Evolutionary conservation across 1,140 invertebrate species (phyloP).

Genomic region (Halesus radiatus): DNA sequence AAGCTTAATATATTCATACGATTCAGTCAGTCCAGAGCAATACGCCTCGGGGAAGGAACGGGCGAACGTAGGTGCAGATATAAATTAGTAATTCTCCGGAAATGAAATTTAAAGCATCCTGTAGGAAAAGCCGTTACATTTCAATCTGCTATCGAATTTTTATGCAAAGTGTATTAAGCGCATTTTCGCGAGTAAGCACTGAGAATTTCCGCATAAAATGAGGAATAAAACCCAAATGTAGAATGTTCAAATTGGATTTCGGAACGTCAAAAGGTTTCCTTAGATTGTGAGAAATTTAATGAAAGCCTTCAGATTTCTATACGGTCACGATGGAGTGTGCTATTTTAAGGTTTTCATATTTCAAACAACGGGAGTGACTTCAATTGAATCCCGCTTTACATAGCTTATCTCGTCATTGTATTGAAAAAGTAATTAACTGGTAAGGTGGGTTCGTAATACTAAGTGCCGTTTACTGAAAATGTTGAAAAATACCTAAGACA

Average conservation of each 20-base stretch:
- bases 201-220: conserved; percentile 29
- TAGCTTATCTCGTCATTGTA: no score
- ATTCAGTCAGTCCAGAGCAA: no score
- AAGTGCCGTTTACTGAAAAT: no score
- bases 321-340: conserved; percentile 4
- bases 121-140: conserved; percentile 29
- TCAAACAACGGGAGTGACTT: conserved; percentile 5
- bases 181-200: conserved; percentile 47
- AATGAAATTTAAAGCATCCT: neutral
- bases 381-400: neutral
- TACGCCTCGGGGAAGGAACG: no score
- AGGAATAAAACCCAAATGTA: conserved; percentile 37
- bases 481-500: no score
- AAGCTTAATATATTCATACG: no score
- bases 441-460: no score
- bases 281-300: conserved; percentile 43
- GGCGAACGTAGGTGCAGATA: no score
- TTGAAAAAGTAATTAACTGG: no score
- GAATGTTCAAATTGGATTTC: conserved; percentile 49
- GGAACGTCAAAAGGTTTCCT: conserved; percentile 36
- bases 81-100: no score
- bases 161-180: conserved; percentile 50
- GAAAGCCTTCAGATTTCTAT: conserved; percentile 36
- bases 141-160: conserved; percentile 46
- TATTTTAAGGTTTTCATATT: conserved; percentile 1